Evolutionary conservation across 92 coral and sea anemone genomes (phyloP).

Genomic region (Montipora capitata): DNA sequence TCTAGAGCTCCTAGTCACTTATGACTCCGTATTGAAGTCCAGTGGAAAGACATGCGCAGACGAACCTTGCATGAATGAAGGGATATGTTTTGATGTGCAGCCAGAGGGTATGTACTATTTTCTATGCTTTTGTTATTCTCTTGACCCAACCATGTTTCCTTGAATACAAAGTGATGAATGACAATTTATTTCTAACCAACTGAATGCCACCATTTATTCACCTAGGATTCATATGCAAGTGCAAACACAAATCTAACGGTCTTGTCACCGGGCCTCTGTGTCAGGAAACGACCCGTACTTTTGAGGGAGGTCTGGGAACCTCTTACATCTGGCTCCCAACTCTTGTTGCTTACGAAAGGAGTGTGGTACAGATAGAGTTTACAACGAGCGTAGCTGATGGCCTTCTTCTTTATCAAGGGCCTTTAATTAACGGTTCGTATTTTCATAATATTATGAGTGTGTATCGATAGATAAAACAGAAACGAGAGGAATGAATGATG

Average conservation of each 20-base stretch:
- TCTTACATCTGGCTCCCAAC: slow-evolving; percentile 91
- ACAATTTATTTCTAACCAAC: no score
- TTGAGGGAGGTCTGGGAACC: slow-evolving; percentile 72
- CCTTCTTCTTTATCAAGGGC: slow-evolving; percentile 95
- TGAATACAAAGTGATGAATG: no score
- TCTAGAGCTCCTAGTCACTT: slow-evolving; percentile 65
- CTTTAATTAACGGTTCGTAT: slow-evolving; percentile 60
- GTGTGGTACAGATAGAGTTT: slow-evolving; percentile 85
- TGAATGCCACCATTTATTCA: background rate
- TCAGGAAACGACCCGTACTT: slow-evolving; percentile 85
- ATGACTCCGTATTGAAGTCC: slow-evolving; percentile 60
- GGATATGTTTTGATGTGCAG: slow-evolving; percentile 79
- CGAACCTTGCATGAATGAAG: slow-evolving; percentile 88
- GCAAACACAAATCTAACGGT: slow-evolving; percentile 72
- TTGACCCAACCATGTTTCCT: background rate
- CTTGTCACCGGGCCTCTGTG: slow-evolving; percentile 90
- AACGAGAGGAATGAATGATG: no score
- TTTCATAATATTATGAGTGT: background rate
- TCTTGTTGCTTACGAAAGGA: slow-evolving; percentile 73
- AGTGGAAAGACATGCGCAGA: slow-evolving; percentile 60
- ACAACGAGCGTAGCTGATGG: slow-evolving; percentile 85
- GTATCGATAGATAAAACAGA: background rate
- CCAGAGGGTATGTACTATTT: slow-evolving; percentile 74
- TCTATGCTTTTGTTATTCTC: background rate
- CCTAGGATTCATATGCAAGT: slow-evolving; percentile 88